These are phyloP conservation scores for Saiga tatarica DNA, from an alignment of 2,113 vertebrate species.

Conservation along the genomic window DNA sequence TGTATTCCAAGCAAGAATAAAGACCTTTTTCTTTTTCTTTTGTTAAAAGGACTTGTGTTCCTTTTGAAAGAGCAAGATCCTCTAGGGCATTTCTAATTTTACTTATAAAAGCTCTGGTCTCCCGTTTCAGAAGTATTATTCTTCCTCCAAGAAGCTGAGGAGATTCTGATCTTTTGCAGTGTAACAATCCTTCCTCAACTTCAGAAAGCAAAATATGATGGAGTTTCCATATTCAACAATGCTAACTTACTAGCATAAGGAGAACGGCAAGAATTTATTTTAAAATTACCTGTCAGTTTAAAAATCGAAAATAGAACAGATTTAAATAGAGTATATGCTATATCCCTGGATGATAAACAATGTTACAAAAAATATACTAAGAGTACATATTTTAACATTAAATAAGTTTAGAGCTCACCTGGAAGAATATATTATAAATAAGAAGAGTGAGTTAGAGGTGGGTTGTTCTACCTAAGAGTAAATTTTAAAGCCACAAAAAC, in stretches of 20 bases:
- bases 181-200: slow-evolving; percentile 9
- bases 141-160: slow-evolving; percentile 34
- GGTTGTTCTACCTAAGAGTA: background rate
- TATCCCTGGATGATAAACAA: background rate
- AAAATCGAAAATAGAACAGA: slow-evolving; percentile 5
- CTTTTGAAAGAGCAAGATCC: slow-evolving; percentile 58
- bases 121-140: slow-evolving; percentile 49
- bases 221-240: background rate
- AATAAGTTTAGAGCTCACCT: background rate
- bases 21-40: slow-evolving; percentile 42
- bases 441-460: background rate
- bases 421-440: slow-evolving; percentile 8
- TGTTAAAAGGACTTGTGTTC: slow-evolving; percentile 49
- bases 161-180: slow-evolving; percentile 23
- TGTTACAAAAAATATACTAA: background rate
- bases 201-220: slow-evolving; percentile 39
- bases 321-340: background rate
- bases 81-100: slow-evolving; percentile 65
- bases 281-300: slow-evolving; percentile 35
- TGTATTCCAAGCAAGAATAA: slow-evolving; percentile 52
- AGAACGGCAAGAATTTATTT: slow-evolving; percentile 25
- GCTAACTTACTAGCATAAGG: background rate
- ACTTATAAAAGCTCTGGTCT: slow-evolving; percentile 29
- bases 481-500: slow-evolving; percentile 38
- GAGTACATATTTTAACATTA: slow-evolving; percentile 1